Evolutionary conservation across 1,140 invertebrate genomes (phyloP).

Genomic region (Catajapyx aquilonaris): DNA sequence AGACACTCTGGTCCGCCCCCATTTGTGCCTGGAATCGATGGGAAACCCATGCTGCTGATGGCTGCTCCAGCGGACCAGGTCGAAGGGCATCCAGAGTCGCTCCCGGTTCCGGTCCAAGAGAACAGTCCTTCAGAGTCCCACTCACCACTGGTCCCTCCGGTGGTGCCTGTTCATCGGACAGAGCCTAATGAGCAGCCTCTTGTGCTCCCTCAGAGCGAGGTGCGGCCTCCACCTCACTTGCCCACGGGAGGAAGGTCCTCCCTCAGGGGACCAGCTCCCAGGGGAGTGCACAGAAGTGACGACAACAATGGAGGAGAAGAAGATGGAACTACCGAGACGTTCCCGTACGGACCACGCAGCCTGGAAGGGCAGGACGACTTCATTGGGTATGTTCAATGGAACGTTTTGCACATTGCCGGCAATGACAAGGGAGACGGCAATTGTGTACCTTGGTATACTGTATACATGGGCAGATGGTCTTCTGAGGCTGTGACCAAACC

Average conservation of each 20-base stretch:
- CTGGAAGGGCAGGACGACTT: conserved; percentile 2
- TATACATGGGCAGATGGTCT: no score
- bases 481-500: no score
- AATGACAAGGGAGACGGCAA: no score
- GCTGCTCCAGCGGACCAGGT: no score
- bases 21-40: no score
- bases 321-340: conserved; percentile 5
- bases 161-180: background rate
- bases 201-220: background rate
- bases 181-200: background rate
- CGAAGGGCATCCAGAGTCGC: no score
- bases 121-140: no score
- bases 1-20: background rate
- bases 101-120: no score
- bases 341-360: conserved; percentile 11
- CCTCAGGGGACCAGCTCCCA: background rate
- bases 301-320: background rate
- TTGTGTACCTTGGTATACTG: no score
- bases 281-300: background rate
- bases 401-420: background rate
- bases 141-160: no score
- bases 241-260: background rate
- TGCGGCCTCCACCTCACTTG: background rate
- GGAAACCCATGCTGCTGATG: no score
- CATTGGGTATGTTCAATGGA: background rate